phyloP scores from a whole-genome alignment of 2,888 invertebrate species.

The Leptopterna dolabrata region DNA sequence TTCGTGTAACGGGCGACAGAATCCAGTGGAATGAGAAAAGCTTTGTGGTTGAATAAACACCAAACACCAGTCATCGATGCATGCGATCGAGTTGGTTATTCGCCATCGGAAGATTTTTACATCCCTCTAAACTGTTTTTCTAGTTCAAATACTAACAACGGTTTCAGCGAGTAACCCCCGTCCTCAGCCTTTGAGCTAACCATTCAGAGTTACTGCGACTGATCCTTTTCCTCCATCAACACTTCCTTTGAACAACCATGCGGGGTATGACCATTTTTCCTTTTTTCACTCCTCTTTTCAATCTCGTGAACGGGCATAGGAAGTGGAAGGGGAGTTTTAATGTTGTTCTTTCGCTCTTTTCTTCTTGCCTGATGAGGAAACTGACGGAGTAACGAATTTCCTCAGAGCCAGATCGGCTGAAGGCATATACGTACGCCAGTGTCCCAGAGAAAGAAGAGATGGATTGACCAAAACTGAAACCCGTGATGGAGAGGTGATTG shows the following conservation, averaged over 20 bases:
- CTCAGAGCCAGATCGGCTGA: not conserved
- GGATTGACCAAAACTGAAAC: too few species aligned
- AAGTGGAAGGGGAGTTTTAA: not conserved
- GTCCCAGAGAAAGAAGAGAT: too few species aligned
- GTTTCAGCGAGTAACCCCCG: not conserved
- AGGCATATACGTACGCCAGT: not conserved
- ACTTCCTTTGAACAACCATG: not conserved
- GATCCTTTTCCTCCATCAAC: not conserved
- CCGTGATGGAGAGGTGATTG: too few species aligned
- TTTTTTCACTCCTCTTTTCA: not conserved
- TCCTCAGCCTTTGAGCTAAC: not conserved
- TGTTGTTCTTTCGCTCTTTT: not conserved
- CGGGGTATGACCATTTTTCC: not conserved
- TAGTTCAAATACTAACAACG: not conserved
- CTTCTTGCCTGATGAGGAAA: not conserved
- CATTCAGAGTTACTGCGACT: not conserved
- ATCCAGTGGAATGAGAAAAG: not conserved
- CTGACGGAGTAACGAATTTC: not conserved
- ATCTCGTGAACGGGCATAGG: too few species aligned
- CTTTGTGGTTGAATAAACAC: not conserved
- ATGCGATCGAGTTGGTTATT: not conserved
- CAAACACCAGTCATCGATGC: not conserved
- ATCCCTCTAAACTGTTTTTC: not conserved
- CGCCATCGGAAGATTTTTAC: not conserved
- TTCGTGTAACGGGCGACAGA: too few species aligned